These are phyloP conservation scores for Danaus chrysippus DNA, from an alignment of 2,888 invertebrate species.

Conservation along the genomic window DNA sequence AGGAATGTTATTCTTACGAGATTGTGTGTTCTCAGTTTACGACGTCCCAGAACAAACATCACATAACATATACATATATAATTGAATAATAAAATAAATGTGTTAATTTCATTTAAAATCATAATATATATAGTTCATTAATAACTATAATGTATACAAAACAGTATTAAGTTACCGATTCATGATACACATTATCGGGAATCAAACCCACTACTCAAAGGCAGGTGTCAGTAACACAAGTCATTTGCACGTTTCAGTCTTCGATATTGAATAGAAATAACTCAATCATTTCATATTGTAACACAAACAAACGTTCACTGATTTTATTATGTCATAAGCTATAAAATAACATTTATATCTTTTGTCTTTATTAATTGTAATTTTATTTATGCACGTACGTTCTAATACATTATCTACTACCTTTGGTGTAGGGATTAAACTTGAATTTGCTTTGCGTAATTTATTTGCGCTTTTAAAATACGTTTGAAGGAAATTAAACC, in stretches of 20 bases:
- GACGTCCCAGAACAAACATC: too few relatives aligned
- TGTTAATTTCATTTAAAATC: too few relatives aligned
- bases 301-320: neutral
- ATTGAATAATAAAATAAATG: too few relatives aligned
- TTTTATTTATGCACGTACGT: slow-evolving; percentile 1
- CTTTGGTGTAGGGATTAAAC: neutral
- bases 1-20: too few relatives aligned
- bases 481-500: neutral
- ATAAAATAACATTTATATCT: slow-evolving; percentile 6
- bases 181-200: too few relatives aligned
- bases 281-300: neutral
- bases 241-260: neutral
- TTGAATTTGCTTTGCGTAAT: neutral
- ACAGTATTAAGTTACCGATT: too few relatives aligned
- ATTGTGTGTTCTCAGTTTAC: too few relatives aligned
- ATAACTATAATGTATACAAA: too few relatives aligned
- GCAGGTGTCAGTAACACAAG: too few relatives aligned
- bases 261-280: neutral
- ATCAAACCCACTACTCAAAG: too few relatives aligned
- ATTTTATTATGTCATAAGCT: neutral
- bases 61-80: too few relatives aligned
- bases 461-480: neutral
- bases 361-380: slow-evolving; percentile 8
- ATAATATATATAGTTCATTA: too few relatives aligned
- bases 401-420: neutral